Percentiles rank a stretch among this genome's conserved stretches.
phyloP scores from a whole-genome alignment of 1,140 invertebrate genomes.

The Colletes gigas region DNA sequence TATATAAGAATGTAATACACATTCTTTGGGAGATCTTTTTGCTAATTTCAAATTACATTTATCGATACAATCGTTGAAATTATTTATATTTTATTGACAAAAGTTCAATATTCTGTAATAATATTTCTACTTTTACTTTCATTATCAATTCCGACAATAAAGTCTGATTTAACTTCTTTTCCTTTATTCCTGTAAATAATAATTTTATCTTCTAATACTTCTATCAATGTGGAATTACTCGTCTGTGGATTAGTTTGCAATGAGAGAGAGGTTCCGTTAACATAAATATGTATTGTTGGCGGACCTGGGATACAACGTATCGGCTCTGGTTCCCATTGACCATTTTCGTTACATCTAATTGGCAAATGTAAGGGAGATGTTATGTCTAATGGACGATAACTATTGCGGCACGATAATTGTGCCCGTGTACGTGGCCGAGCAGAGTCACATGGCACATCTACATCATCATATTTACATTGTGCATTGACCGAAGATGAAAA shows the following conservation, averaged over 20 bases:
- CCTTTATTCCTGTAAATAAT: constrained; percentile 44
- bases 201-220: constrained; percentile 47
- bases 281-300: constrained; percentile 67
- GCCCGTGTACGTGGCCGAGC: constrained; percentile 67
- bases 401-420: constrained; percentile 62
- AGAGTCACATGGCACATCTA: constrained; percentile 57
- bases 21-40: background rate
- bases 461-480: constrained; percentile 57
- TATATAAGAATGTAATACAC: background rate
- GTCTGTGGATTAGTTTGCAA: background rate
- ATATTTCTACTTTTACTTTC: background rate
- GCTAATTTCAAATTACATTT: constrained; percentile 7
- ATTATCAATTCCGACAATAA: constrained; percentile 26
- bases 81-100: background rate
- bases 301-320: constrained; percentile 77
- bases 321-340: constrained; percentile 75
- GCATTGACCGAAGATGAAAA: constrained; percentile 59
- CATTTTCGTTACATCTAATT: constrained; percentile 70
- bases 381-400: constrained; percentile 66
- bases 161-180: constrained; percentile 14
- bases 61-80: background rate
- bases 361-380: constrained; percentile 39
- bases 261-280: constrained; percentile 58
- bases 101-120: background rate
- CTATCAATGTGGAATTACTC: constrained; percentile 37